Evolutionary conservation across 2,113 vertebrate species (phyloP), one percentile per base, ranked within the genome.

Genomic region (Poicephalus gulielmi): DNA sequence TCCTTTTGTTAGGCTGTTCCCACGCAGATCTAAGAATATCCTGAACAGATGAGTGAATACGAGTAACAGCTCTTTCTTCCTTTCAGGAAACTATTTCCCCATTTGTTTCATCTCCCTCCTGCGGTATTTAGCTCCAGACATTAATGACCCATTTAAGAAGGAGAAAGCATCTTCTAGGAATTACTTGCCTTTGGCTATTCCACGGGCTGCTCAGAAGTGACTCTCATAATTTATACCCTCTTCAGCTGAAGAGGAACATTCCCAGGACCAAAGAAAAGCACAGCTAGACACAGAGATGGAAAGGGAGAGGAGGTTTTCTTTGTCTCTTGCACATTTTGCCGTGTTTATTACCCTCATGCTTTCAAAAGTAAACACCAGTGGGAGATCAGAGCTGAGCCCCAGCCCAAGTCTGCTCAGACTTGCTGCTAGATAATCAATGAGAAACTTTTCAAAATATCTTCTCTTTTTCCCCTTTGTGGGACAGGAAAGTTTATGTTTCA

Each of bases 11-110:
- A 93, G 69, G 77, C 53, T 90, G 69, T 87, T 96, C 94, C 96
- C 88, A 95, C 62, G 0, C 90, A 88, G 39, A 82, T 76, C 92
- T 96, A 93, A 96, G 80, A 96, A 96, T 94, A 96, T 88, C 82
- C 77, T 84, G 39, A 92, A 69, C 81, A 94, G 49, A 78, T 73
- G 39, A 95, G 88, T 53, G 90, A 94, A 63, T 55, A 66, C 0
- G 8, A 77, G 41, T 66, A 95, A 75, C 68, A 90, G 64, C 41
- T 90, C 73, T 30, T 73, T 96, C 86, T 94, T 94, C 80, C 92
- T 95, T 92, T 92, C 47, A 94, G 66, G 77, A 95, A 94, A 96
- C 49, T 66, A 69, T 57, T 92, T 86, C 44, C 80, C 62, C 41
- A 60, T 88, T 95, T 89, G 62, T 78, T 90, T 84, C 41, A 27